These are phyloP conservation scores for Lithodes maja DNA, from an alignment of 2,888 invertebrate genomes.

Conservation along the genomic window DNA sequence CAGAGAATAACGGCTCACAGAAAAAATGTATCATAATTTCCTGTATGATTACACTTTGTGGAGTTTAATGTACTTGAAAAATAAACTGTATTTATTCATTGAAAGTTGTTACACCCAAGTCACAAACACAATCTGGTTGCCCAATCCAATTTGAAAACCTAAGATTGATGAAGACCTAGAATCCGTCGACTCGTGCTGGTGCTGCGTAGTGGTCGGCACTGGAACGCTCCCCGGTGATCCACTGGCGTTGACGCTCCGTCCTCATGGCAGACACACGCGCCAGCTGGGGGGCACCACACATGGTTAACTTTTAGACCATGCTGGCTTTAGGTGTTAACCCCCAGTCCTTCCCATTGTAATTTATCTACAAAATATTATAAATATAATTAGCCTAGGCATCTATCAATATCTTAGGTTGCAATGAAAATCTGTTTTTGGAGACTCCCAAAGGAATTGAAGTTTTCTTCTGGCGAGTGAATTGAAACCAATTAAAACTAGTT, in stretches of 20 bases:
- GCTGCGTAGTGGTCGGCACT: conserved; percentile 57
- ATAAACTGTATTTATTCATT: too few species aligned
- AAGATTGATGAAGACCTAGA: background rate
- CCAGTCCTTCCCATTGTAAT: background rate
- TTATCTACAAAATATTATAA: background rate
- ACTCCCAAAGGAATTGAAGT: too few species aligned
- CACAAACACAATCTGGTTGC: background rate
- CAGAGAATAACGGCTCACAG: too few species aligned
- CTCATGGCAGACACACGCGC: conserved; percentile 45
- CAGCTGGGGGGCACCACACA: conserved; percentile 11
- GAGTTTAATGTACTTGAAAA: too few species aligned
- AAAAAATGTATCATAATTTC: too few species aligned
- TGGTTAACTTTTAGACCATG: background rate
- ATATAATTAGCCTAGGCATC: too few species aligned
- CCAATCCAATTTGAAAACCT: background rate
- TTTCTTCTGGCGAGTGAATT: too few species aligned
- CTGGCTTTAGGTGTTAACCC: background rate
- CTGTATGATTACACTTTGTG: too few species aligned
- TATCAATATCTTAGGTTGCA: too few species aligned
- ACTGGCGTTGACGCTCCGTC: conserved; percentile 55
- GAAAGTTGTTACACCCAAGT: background rate
- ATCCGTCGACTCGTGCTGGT: conserved; percentile 25
- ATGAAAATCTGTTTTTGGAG: too few species aligned
- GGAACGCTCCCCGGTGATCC: conserved; percentile 48
- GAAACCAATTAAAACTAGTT: too few species aligned